Evolutionary conservation across 2,113 vertebrate genomes (phyloP).

Genomic region (Pachyramphus minor): DNA sequence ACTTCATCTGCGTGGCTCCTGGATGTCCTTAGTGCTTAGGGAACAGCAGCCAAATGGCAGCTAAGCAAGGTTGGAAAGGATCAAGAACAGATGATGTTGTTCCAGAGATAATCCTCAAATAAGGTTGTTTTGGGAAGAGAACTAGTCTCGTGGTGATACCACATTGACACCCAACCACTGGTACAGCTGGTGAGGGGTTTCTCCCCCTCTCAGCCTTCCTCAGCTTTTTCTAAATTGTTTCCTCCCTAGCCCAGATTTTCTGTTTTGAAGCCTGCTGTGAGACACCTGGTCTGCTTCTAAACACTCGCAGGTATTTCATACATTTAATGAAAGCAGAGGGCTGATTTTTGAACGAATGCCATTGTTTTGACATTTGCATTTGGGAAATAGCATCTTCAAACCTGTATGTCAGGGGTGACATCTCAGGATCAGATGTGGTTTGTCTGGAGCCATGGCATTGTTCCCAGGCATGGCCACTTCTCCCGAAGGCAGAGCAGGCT

Average conservation of each 20-base stretch:
- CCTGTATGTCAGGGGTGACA: not conserved
- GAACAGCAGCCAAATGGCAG: not conserved
- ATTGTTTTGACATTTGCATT: not conserved
- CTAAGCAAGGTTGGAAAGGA: not conserved
- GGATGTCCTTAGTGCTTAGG: not conserved
- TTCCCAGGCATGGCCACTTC: not conserved
- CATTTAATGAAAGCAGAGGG: not conserved
- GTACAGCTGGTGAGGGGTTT: not conserved
- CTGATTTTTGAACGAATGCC: not conserved
- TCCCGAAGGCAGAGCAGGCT: not conserved
- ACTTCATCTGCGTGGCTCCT: not conserved
- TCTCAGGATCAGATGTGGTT: not conserved
- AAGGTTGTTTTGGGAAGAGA: not conserved
- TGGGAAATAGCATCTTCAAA: not conserved
- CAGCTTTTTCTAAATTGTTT: not conserved
- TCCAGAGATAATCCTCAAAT: not conserved
- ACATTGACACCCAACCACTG: not conserved
- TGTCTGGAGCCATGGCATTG: not conserved
- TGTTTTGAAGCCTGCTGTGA: not conserved
- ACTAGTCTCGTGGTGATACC: not conserved
- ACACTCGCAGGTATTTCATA: not conserved
- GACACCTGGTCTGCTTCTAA: not conserved
- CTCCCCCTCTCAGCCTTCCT: not conserved
- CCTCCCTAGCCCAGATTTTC: not conserved
- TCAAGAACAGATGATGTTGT: not conserved